Evolutionary conservation across 2,888 invertebrate species (phyloP), one percentile per base, ranked within the genome.

Genomic region (Cosmorhoe ocellata): DNA sequence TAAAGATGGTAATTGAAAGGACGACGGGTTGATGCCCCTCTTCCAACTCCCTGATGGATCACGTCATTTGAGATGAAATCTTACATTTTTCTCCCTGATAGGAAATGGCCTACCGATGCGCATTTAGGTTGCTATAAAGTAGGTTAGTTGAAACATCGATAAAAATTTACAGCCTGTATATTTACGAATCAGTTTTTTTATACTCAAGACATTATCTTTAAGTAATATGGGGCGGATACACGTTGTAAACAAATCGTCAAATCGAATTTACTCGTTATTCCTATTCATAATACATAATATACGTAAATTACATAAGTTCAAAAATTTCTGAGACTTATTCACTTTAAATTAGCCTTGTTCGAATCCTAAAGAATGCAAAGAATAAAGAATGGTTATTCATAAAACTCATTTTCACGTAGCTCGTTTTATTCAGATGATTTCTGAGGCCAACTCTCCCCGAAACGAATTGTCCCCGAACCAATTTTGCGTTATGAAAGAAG

Each of bases 1-100:
- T 81, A 81, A 84, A 86, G 88, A 84, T 79, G 84, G 88, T 87
- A 87, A 90, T 89, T 89, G 85, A 81, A 78, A 74, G 83, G 81
- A 76, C 77, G 81, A 71, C 74, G 79, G 87, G 84, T 83, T 86
- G 83, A 83, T 81, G 84, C 74, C 76, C 79, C 76, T 73, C 76
- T 78, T 75, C 69, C 38, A 75, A 74, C 66, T 67, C 75, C 63
- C 71, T 89, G 88, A 89, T 84, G 83, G 88, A 88, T 89, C 70
- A 75, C 76, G 74, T 80, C 83, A 80, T 81, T 76, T 69, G 68
- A 74, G 77, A 79, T 71, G 71, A 66, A 79, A 79, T 76, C 79
- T 74, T 73, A 65, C 69, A 69, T 74, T 78, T 81, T 77, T 76
- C 67, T 68, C 63, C 58, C 64, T 69, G 54, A 52, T 62, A 58